These are phyloP conservation scores for Oriolus oriolus DNA, from an alignment of 2,113 vertebrate species.

Conservation along the genomic window DNA sequence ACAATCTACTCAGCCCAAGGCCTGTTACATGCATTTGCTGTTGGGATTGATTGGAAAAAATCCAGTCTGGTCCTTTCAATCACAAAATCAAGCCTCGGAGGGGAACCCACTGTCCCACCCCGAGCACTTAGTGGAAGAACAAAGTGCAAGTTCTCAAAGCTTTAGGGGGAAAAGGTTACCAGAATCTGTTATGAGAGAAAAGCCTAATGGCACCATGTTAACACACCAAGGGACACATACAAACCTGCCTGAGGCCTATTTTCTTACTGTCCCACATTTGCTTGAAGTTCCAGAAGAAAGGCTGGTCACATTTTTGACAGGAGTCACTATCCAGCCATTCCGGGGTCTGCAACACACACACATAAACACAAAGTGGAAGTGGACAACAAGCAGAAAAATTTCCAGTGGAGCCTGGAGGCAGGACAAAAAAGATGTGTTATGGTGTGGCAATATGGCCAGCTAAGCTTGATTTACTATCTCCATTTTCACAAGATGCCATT, in stretches of 20 bases:
- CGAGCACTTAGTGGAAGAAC: background rate
- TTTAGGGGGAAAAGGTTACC: background rate
- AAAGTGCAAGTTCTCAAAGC: background rate
- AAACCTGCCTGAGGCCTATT: slow-evolving; percentile 94
- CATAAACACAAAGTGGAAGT: background rate
- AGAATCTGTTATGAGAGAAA: background rate
- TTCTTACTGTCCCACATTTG: slow-evolving; percentile 99
- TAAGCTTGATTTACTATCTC: background rate
- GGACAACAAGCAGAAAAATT: background rate
- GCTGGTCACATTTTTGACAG: slow-evolving; percentile 97
- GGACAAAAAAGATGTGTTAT: background rate
- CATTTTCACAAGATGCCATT: background rate
- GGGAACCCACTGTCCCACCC: background rate
- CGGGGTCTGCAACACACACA: slow-evolving; percentile 81
- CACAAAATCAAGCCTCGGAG: background rate
- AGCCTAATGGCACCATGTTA: background rate
- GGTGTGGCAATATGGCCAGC: background rate
- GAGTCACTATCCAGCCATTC: slow-evolving; percentile 98
- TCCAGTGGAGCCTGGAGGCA: background rate
- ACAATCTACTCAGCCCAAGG: background rate
- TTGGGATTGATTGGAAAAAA: background rate
- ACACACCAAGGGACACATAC: background rate
- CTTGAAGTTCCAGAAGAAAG: slow-evolving; percentile 99
- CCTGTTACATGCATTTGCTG: background rate
- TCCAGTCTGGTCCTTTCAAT: background rate